Conservation (phyloP, 2,797 vertebrate genomes). For the Crocidura indochinensis region DNA sequence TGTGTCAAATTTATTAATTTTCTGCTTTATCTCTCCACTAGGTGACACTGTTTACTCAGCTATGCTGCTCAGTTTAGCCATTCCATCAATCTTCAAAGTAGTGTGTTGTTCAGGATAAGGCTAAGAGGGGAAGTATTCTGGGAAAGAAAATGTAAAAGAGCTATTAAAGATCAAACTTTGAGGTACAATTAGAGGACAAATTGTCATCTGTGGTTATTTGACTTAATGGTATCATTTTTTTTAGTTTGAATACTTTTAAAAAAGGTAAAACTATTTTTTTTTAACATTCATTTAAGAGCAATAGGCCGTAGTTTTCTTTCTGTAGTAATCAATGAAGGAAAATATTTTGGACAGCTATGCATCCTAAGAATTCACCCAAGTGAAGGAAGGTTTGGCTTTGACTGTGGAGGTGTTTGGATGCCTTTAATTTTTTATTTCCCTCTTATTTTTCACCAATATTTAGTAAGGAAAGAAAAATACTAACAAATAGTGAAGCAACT, state of each 20-base stretch:
- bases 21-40: slow-evolving; percentile 85
- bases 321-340: slow-evolving; percentile 76
- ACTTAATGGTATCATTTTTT: slow-evolving; percentile 74
- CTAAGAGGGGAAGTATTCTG: slow-evolving; percentile 14
- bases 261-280: slow-evolving; percentile 84
- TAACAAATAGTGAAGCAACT: neutral
- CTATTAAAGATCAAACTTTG: slow-evolving; percentile 76
- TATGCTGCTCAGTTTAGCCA: slow-evolving; percentile 66
- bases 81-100: slow-evolving; percentile 77
- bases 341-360: neutral
- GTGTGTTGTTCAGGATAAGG: slow-evolving; percentile 70
- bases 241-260: no score
- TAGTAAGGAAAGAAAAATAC: neutral
- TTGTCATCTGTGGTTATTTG: slow-evolving; percentile 77
- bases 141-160: slow-evolving; percentile 84
- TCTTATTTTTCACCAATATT: neutral
- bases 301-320: slow-evolving; percentile 80
- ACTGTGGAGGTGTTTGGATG: neutral
- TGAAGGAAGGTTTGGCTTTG: slow-evolving; percentile 26
- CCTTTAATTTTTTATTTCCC: neutral
- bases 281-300: slow-evolving; percentile 84
- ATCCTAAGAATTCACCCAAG: slow-evolving; percentile 6
- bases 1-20: neutral
- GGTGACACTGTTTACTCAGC: slow-evolving; percentile 91
- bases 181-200: slow-evolving; percentile 85